phyloP scores from a whole-genome alignment of 2,888 invertebrate genomes.

The Caenorhabditis parvicauda region DNA sequence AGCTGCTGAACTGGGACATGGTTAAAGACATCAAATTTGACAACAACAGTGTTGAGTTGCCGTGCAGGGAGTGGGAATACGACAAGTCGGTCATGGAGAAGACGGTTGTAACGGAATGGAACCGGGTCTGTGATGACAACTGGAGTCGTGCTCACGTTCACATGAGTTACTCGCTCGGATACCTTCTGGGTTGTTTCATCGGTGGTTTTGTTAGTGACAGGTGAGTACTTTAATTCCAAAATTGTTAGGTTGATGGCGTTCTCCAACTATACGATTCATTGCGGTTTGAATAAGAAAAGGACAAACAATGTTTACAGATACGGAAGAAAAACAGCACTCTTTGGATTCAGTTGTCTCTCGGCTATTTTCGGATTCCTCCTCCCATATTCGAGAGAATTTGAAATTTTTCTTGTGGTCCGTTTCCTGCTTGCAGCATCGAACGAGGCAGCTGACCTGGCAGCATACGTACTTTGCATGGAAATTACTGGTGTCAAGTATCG shows the following conservation, averaged over 20 bases:
- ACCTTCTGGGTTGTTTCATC: constrained; percentile 57
- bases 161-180: constrained; percentile 60
- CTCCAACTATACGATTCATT: neutral
- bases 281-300: neutral
- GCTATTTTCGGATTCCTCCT: constrained; percentile 58
- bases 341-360: constrained; percentile 51
- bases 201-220: constrained; percentile 58
- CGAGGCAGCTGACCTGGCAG: constrained; percentile 62
- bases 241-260: neutral
- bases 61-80: constrained; percentile 55
- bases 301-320: constrained; percentile 35
- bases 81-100: constrained; percentile 55
- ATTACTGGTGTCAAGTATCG: constrained; percentile 62
- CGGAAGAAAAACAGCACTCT: constrained; percentile 59
- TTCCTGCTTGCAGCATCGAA: constrained; percentile 59
- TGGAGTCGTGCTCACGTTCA: constrained; percentile 60
- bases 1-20: constrained; percentile 29
- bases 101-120: constrained; percentile 59
- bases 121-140: constrained; percentile 57
- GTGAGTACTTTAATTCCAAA: constrained; percentile 14
- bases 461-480: constrained; percentile 63
- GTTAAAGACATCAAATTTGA: constrained; percentile 21
- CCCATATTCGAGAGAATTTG: constrained; percentile 44
- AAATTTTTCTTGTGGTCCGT: constrained; percentile 59
- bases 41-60: constrained; percentile 3